Conservation (phyloP, 2,888 invertebrate species). For the Endomychus coccineus region DNA sequence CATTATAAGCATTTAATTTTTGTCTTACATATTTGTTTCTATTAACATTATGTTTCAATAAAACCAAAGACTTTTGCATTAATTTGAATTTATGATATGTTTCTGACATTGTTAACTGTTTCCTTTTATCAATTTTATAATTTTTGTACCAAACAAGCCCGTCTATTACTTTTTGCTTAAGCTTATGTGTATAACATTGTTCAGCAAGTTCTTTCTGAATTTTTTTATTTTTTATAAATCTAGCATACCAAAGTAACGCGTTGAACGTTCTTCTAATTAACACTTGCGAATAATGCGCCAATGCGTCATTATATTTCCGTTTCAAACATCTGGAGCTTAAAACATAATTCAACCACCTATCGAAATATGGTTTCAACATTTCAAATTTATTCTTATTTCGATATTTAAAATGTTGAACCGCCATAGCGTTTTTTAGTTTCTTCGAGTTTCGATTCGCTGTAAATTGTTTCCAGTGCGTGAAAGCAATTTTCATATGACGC, state of each 20-base stretch:
- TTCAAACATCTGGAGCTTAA: too few species aligned
- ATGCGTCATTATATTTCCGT: too few species aligned
- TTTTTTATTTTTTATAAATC: constrained; percentile 5
- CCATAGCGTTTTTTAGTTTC: constrained; percentile 18
- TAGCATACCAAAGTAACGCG: constrained; percentile 10
- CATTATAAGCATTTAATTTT: constrained; percentile 14
- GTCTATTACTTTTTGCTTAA: constrained; percentile 11
- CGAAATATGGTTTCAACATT: constrained; percentile 22
- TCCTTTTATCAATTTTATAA: constrained; percentile 15
- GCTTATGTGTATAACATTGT: constrained; percentile 10
- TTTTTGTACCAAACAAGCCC: constrained; percentile 11
- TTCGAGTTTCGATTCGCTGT: constrained; percentile 18
- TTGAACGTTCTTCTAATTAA: constrained; percentile 9
- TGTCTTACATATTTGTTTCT: constrained; percentile 11
- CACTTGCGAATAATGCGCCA: too few species aligned
- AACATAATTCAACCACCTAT: too few species aligned
- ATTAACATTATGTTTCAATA: constrained; percentile 14
- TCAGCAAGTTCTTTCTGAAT: constrained; percentile 7
- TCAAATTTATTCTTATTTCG: constrained; percentile 22
- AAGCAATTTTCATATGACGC: constrained; percentile 18
- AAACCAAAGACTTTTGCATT: constrained; percentile 16
- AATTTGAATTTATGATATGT: constrained; percentile 20
- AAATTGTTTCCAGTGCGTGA: constrained; percentile 25
- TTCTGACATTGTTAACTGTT: constrained; percentile 16
- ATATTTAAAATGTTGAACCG: constrained; percentile 24